Percentiles rank a stretch among this genome's conserved stretches.
Conservation (phyloP, 2,888 invertebrate genomes). For the Catotricha subobsoleta region DNA sequence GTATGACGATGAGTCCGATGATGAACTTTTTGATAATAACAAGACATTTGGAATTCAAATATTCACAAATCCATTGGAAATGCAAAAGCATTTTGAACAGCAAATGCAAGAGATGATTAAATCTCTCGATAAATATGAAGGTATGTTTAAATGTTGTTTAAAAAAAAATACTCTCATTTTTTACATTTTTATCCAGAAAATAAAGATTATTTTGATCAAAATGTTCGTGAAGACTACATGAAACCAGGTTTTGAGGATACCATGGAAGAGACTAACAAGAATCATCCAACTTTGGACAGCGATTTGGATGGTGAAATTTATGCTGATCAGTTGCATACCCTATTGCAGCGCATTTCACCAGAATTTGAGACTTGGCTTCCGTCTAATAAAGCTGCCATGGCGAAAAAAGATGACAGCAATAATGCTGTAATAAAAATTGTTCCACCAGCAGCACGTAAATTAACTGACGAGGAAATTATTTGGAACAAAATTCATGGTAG, state of each 20-base stretch:
- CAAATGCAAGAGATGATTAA: conserved; percentile 39
- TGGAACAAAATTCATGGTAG: conserved; percentile 27
- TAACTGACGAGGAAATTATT: conserved; percentile 26
- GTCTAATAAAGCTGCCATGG: not conserved
- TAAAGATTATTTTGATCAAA: conserved; percentile 17
- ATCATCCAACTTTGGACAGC: conserved; percentile 25
- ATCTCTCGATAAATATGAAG: conserved; percentile 28
- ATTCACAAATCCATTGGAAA: conserved; percentile 40
- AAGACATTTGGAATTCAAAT: conserved; percentile 33
- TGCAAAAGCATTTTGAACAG: conserved; percentile 40
- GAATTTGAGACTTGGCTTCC: too few relatives aligned
- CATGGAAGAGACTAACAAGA: conserved; percentile 21
- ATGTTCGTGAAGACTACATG: conserved; percentile 34
- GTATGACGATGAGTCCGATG: conserved; percentile 30
- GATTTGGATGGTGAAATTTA: conserved; percentile 38
- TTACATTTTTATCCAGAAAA: not conserved
- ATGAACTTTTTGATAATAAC: conserved; percentile 27
- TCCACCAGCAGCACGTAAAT: conserved; percentile 16
- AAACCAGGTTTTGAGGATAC: conserved; percentile 32
- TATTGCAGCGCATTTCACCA: conserved; percentile 25
- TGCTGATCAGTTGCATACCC: conserved; percentile 24
- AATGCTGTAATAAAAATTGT: conserved; percentile 8
- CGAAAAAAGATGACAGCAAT: conserved; percentile 13
- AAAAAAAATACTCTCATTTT: not conserved
- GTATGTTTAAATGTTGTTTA: conserved; percentile 11